phyloP scores from a whole-genome alignment of 2,113 vertebrate genomes.

The Gambusia affinis region DNA sequence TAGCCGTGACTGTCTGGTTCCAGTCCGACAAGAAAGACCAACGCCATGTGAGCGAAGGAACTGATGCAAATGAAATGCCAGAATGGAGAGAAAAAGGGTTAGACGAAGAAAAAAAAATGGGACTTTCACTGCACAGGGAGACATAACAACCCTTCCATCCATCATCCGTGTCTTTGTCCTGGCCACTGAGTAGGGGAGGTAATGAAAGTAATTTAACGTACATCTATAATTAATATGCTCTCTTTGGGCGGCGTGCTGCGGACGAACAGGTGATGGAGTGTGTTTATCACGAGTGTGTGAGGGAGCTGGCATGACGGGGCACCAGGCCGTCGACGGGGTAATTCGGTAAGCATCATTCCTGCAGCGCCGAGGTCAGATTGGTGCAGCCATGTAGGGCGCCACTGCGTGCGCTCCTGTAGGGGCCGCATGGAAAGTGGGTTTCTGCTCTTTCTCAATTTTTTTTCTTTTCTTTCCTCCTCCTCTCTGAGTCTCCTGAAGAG shows the following conservation, averaged over 20 bases:
- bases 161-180: conserved; percentile 75
- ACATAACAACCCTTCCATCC: conserved; percentile 77
- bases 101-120: conserved; percentile 36
- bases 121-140: conserved; percentile 68
- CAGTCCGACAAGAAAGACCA: not conserved
- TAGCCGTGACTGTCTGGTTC: not conserved
- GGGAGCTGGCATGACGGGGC: conserved; percentile 64
- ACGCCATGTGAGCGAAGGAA: conserved; percentile 22
- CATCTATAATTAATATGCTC: conserved; percentile 95
- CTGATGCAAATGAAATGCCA: conserved; percentile 34
- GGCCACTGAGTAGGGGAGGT: conserved; percentile 80
- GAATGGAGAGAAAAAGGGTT: conserved; percentile 25
- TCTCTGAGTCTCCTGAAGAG: conserved; percentile 54
- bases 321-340: conserved; percentile 64
- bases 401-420: conserved; percentile 52
- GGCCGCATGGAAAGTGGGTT: conserved; percentile 47
- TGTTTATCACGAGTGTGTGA: conserved; percentile 82
- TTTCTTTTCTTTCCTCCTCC: conserved; percentile 20
- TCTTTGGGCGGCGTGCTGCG: conserved; percentile 80
- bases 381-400: conserved; percentile 67
- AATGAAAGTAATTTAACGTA: conserved; percentile 97
- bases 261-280: conserved; percentile 82
- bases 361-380: conserved; percentile 45
- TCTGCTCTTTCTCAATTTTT: conserved; percentile 44
- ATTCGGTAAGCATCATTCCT: conserved; percentile 71